These are phyloP conservation scores for Pegoplata infirma DNA, from an alignment of 2,888 invertebrate species.

Conservation along the genomic window DNA sequence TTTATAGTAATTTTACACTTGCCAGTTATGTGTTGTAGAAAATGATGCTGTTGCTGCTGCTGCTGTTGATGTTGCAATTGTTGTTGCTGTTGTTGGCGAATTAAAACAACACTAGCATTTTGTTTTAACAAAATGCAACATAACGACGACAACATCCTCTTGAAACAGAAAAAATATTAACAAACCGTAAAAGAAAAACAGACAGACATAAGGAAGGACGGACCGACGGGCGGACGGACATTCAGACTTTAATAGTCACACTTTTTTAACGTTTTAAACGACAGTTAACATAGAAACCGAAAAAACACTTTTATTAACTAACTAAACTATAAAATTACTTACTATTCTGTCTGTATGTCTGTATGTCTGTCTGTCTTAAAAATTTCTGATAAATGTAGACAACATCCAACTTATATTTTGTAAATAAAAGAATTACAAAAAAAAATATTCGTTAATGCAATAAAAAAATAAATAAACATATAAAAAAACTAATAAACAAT, in stretches of 20 bases:
- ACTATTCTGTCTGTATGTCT: neutral
- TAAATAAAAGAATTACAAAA: neutral
- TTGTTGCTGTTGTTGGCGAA: constrained; percentile 30
- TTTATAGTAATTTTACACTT: constrained; percentile 53
- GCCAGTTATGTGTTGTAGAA: constrained; percentile 39
- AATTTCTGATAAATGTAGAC: neutral
- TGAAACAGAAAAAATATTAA: constrained; percentile 12
- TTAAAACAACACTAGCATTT: constrained; percentile 52
- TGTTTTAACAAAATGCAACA: constrained; percentile 62
- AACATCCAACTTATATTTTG: constrained; percentile 13
- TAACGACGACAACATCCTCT: constrained; percentile 59
- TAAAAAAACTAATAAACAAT: neutral
- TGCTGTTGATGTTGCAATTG: constrained; percentile 8
- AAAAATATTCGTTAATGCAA: constrained; percentile 15
- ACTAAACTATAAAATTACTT: too few relatives aligned
- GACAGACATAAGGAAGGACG: neutral
- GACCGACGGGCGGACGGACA: neutral
- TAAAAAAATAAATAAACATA: neutral
- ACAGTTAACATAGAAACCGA: constrained; percentile 46
- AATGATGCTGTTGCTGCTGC: neutral
- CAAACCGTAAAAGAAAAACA: neutral
- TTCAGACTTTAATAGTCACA: constrained; percentile 31
- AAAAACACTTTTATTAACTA: constrained; percentile 21
- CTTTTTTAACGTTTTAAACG: constrained; percentile 34
- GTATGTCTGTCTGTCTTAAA: neutral